Evolutionary conservation across 2,888 invertebrate genomes (phyloP).

Genomic region (Epinotia bilunana): DNA sequence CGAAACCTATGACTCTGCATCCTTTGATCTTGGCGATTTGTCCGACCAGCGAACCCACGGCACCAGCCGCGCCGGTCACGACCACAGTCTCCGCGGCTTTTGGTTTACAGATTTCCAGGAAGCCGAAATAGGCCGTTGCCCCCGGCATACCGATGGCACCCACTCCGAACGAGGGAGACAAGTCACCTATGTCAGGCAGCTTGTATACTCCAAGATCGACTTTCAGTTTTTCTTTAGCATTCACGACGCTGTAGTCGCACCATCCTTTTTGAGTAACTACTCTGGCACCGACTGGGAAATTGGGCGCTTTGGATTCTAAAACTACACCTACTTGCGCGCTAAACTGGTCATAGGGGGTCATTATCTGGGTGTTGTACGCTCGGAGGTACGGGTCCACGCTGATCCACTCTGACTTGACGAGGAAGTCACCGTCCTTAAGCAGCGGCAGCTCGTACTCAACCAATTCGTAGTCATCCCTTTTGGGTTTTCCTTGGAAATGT

Average conservation of each 20-base stretch:
- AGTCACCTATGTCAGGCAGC: conserved; percentile 81
- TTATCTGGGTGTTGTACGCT: conserved; percentile 49
- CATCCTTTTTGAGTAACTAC: conserved; percentile 87
- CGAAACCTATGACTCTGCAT: conserved; percentile 86
- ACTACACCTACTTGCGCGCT: conserved; percentile 70
- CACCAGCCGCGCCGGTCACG: conserved; percentile 89
- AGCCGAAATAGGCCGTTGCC: conserved; percentile 89
- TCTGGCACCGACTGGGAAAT: conserved; percentile 85
- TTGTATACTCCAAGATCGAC: conserved; percentile 54
- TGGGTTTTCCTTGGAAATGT: conserved; percentile 84
- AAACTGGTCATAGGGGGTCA: conserved; percentile 62
- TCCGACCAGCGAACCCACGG: conserved; percentile 89
- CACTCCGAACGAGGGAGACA: conserved; percentile 78
- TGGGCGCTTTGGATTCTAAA: conserved; percentile 84
- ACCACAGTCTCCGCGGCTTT: conserved; percentile 88
- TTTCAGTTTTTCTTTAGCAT: conserved; percentile 33
- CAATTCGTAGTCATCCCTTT: conserved; percentile 82
- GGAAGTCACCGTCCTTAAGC: conserved; percentile 80
- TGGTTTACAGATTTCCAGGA: conserved; percentile 87
- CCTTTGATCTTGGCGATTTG: conserved; percentile 68
- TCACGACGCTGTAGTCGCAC: conserved; percentile 80
- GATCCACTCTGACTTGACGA: conserved; percentile 61
- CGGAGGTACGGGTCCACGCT: conserved; percentile 63
- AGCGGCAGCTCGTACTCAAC: conserved; percentile 85
- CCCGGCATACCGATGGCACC: conserved; percentile 88